Percentiles rank a stretch among this genome's conserved stretches.
Conservation (phyloP, 2,113 vertebrate genomes). For the Hippocampus abdominalis region DNA sequence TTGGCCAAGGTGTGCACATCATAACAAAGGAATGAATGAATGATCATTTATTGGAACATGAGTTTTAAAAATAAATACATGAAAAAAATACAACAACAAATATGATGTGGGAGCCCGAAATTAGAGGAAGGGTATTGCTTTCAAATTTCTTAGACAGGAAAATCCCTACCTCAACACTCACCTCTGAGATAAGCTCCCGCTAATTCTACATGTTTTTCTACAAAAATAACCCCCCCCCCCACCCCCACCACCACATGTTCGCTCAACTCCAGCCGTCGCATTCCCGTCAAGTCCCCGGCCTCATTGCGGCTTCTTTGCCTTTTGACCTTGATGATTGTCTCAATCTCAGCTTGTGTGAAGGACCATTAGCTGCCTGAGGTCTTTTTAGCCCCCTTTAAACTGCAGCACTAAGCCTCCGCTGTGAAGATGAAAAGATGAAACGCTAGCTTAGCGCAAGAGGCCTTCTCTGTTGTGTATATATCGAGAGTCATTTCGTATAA, state of each 20-base stretch:
- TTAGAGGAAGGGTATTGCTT: no score
- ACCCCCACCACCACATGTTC: not conserved
- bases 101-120: no score
- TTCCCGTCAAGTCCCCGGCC: constrained; percentile 12
- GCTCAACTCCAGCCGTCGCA: not conserved
- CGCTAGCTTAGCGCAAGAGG: constrained; percentile 14
- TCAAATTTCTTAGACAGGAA: no score
- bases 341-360: constrained; percentile 20
- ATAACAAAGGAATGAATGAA: no score
- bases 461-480: constrained; percentile 18
- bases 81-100: no score
- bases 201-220: not conserved
- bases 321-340: constrained; percentile 37
- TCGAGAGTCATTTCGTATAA: constrained; percentile 31
- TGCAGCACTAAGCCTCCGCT: constrained; percentile 23
- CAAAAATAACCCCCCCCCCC: not conserved
- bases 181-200: not conserved
- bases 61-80: no score
- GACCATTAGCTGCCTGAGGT: constrained; percentile 22
- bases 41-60: no score
- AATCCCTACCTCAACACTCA: no score
- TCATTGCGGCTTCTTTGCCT: constrained; percentile 20
- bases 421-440: constrained; percentile 40
- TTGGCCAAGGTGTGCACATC: no score
- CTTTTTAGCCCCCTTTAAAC: constrained; percentile 7